Percentiles rank a stretch among this genome's conserved stretches.
These are phyloP conservation scores for Burhinus bistriatus DNA, from an alignment of 2,113 vertebrate genomes.

Conservation along the genomic window DNA sequence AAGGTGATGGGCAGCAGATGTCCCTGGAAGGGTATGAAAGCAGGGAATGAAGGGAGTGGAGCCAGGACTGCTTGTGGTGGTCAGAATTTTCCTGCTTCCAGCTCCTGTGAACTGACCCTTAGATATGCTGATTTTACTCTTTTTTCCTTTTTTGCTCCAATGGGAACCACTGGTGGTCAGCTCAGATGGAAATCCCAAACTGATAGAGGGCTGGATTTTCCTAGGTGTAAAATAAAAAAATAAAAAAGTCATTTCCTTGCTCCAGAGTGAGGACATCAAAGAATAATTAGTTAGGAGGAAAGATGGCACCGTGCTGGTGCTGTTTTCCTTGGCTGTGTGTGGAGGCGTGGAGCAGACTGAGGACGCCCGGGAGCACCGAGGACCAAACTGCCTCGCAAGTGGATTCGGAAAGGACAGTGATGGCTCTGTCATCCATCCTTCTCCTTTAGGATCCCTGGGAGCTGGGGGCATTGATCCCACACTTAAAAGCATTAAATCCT, in stretches of 20 bases:
- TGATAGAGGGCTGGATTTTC: neutral
- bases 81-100: neutral
- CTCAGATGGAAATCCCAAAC: neutral
- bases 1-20: neutral
- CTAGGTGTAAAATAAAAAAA: neutral
- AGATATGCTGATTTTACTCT: neutral
- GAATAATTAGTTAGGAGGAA: neutral
- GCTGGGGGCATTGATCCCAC: no score
- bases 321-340: rapidly evolving
- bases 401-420: rapidly evolving
- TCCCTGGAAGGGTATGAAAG: neutral
- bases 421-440: neutral
- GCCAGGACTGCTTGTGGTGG: neutral
- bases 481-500: neutral
- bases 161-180: rapidly evolving
- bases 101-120: neutral
- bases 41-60: rapidly evolving
- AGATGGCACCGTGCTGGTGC: neutral
- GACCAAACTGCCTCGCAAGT: neutral
- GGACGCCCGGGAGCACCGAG: rapidly evolving
- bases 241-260: neutral
- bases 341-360: rapidly evolving
- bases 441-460: neutral
- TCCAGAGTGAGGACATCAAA: neutral
- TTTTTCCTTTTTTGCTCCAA: neutral